phyloP scores from a whole-genome alignment of 2,797 vertebrate genomes.

The Brotula barbata region DNA sequence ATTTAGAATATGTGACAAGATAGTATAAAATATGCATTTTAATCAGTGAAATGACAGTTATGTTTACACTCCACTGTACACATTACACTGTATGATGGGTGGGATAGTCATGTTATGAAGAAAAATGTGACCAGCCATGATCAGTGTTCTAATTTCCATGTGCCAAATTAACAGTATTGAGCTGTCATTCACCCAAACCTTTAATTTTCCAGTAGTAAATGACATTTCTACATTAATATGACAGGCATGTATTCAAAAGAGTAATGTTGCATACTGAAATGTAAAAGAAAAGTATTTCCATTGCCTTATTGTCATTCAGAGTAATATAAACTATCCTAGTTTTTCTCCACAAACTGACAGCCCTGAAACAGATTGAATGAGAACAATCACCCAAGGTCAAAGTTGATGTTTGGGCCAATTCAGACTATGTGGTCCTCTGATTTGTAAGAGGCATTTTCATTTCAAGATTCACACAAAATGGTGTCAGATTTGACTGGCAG shows the following conservation, averaged over 20 bases:
- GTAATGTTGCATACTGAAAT: conserved; percentile 35
- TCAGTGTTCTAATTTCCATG: conserved; percentile 33
- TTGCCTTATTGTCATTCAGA: conserved; percentile 20
- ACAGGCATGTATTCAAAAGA: conserved; percentile 21
- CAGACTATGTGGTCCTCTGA: conserved; percentile 40
- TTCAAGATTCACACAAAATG: conserved; percentile 62
- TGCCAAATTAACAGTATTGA: conserved; percentile 35
- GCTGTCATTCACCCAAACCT: conserved; percentile 37
- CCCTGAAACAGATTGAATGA: conserved; percentile 53
- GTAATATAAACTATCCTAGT: conserved; percentile 39
- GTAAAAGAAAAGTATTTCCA: conserved; percentile 47
- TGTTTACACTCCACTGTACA: conserved; percentile 33
- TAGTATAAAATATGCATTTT: conserved; percentile 13
- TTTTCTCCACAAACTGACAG: conserved; percentile 56
- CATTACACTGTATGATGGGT: conserved; percentile 21
- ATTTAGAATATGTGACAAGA: background rate
- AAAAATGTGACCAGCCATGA: conserved; percentile 22
- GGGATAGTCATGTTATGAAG: conserved; percentile 28
- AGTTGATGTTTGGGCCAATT: conserved; percentile 54
- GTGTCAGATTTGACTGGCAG: conserved; percentile 60
- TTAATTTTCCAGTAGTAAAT: conserved; percentile 30
- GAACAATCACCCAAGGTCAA: conserved; percentile 56
- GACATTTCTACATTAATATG: conserved; percentile 28
- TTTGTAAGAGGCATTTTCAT: conserved; percentile 52
- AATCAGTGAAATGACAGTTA: conserved; percentile 12